Conservation (phyloP, 1,140 invertebrate species). For the Neodiprion lecontei region DNA sequence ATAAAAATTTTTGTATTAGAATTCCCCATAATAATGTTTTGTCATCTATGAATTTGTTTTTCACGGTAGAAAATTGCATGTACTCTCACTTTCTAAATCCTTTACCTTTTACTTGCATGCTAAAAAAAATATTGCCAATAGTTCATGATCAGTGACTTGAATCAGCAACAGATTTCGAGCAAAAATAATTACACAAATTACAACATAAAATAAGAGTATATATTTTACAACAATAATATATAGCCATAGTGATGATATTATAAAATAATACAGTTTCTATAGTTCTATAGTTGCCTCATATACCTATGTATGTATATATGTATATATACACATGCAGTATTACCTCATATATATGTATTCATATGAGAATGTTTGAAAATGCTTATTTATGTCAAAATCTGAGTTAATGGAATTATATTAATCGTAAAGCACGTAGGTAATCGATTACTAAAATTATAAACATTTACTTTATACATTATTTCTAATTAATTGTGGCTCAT, state of each 20-base stretch:
- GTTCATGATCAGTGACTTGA: conserved; percentile 26
- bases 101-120: background rate
- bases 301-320: too few relatives aligned
- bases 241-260: conserved; percentile 29
- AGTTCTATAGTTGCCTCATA: background rate
- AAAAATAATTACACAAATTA: conserved; percentile 18
- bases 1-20: conserved; percentile 29
- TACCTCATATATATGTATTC: background rate
- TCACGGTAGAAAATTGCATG: too few relatives aligned
- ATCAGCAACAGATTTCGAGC: conserved; percentile 27
- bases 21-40: conserved; percentile 17
- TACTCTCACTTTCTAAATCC: conserved; percentile 12
- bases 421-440: background rate
- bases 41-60: too few relatives aligned
- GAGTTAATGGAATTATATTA: background rate
- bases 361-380: conserved; percentile 1
- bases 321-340: conserved; percentile 21
- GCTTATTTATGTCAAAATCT: background rate
- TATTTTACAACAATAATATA: conserved; percentile 33
- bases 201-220: conserved; percentile 17
- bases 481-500: too few relatives aligned
- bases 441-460: background rate
- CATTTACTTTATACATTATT: background rate
- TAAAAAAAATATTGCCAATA: conserved; percentile 24
- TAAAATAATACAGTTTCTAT: conserved; percentile 6